Conservation (phyloP, 2,113 vertebrate genomes). For the Indicator maculatus region DNA sequence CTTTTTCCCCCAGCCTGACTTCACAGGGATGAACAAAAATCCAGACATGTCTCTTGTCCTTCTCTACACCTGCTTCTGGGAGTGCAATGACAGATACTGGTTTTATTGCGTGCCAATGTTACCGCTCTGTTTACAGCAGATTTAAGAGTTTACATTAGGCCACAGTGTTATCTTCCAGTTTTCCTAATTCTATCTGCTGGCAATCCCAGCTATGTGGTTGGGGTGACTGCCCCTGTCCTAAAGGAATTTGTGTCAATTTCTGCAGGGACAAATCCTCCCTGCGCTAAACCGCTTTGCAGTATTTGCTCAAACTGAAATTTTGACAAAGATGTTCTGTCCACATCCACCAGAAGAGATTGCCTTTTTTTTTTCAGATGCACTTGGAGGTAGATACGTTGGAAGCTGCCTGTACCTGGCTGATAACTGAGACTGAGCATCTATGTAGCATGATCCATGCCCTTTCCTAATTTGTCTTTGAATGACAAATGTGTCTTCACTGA, state of each 20-base stretch:
- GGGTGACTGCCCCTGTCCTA: constrained; percentile 47
- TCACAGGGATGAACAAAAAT: neutral
- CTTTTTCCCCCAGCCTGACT: neutral
- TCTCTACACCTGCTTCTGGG: neutral
- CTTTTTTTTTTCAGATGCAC: constrained; percentile 48
- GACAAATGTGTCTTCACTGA: constrained; percentile 69
- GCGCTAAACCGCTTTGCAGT: constrained; percentile 56
- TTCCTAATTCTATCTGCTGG: constrained; percentile 64
- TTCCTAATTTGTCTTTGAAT: constrained; percentile 75
- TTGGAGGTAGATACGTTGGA: constrained; percentile 56
- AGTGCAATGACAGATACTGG: constrained; percentile 22
- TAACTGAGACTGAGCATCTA: constrained; percentile 58
- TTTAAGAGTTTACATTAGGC: constrained; percentile 70
- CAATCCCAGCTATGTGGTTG: constrained; percentile 45
- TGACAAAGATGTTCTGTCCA: constrained; percentile 67
- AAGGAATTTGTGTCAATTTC: constrained; percentile 74
- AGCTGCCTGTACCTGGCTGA: constrained; percentile 72
- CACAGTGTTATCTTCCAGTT: constrained; percentile 61
- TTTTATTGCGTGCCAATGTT: neutral
- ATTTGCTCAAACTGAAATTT: constrained; percentile 67
- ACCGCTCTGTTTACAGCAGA: constrained; percentile 50
- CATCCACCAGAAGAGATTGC: constrained; percentile 52
- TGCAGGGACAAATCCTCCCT: constrained; percentile 65
- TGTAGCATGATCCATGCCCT: constrained; percentile 39
- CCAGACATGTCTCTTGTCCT: neutral